Percentiles rank a stretch among this genome's conserved stretches.
Conservation (phyloP, 2,888 invertebrate species). For the Apocheima hispidaria region DNA sequence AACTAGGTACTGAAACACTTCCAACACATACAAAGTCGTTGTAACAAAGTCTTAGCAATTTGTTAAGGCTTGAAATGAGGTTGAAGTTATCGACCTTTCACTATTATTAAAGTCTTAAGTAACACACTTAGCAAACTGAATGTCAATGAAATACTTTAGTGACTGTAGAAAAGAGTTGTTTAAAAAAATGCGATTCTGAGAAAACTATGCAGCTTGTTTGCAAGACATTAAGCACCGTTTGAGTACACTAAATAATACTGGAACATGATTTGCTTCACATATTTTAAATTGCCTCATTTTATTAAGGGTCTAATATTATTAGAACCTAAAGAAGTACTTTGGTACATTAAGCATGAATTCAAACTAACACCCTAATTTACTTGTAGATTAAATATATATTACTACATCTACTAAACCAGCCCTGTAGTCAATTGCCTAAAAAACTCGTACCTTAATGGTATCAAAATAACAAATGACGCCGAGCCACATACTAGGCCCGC, state of each 20-base stretch:
- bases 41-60: conserved; percentile 36
- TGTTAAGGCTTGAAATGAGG: conserved; percentile 35
- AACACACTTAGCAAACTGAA: conserved; percentile 35
- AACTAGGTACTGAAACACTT: conserved; percentile 35
- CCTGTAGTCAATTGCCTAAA: no score
- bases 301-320: no score
- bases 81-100: conserved; percentile 37
- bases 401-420: no score
- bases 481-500: no score
- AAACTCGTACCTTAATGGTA: not conserved
- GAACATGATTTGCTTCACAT: not conserved
- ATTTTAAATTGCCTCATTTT: no score
- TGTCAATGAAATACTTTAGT: conserved; percentile 30
- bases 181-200: conserved; percentile 1
- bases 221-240: not conserved
- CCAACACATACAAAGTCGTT: conserved; percentile 34
- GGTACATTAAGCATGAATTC: no score
- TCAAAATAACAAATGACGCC: no score
- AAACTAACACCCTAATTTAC: no score
- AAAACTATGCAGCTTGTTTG: conserved; percentile 1
- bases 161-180: conserved; percentile 15
- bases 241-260: not conserved
- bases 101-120: conserved; percentile 38
- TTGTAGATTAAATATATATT: not conserved
- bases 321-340: no score